These are phyloP conservation scores for Hirudinaria manillensis DNA, from an alignment of 2,888 invertebrate genomes.

Conservation along the genomic window DNA sequence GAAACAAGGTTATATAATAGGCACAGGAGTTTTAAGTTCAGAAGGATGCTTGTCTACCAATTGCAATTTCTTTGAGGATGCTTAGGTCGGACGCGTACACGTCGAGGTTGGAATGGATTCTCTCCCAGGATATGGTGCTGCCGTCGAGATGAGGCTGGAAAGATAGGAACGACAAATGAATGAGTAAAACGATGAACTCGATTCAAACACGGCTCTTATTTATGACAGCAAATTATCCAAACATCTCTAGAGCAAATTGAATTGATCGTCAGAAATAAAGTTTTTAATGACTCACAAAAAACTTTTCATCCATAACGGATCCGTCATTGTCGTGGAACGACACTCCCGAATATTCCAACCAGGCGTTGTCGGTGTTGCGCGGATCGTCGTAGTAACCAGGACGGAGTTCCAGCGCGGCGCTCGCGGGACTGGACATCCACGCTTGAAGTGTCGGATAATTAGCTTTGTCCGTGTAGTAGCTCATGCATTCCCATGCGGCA, in stretches of 20 bases:
- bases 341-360: conserved; percentile 92
- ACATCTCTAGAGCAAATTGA: too few species aligned
- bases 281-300: not conserved
- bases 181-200: not conserved
- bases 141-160: not conserved
- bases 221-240: too few species aligned
- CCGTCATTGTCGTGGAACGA: conserved; percentile 85
- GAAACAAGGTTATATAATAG: not conserved
- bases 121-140: conserved; percentile 11
- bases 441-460: not conserved
- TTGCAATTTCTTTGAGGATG: conserved; percentile 2
- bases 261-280: too few species aligned
- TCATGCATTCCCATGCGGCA: conserved; percentile 6
- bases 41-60: conserved; percentile 1
- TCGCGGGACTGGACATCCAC: not conserved
- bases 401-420: conserved; percentile 54
- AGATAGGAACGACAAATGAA: not conserved
- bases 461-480: not conserved
- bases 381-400: conserved; percentile 92
- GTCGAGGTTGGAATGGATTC: conserved; percentile 6
- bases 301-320: conserved; percentile 34
- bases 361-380: conserved; percentile 94
- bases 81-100: not conserved
- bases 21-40: not conserved
- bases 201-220: too few species aligned